These are phyloP conservation scores for Cliona cf. orientalis DNA, from an alignment of 37 sponge, comb jelly and placozoan species.

Conservation along the genomic window DNA sequence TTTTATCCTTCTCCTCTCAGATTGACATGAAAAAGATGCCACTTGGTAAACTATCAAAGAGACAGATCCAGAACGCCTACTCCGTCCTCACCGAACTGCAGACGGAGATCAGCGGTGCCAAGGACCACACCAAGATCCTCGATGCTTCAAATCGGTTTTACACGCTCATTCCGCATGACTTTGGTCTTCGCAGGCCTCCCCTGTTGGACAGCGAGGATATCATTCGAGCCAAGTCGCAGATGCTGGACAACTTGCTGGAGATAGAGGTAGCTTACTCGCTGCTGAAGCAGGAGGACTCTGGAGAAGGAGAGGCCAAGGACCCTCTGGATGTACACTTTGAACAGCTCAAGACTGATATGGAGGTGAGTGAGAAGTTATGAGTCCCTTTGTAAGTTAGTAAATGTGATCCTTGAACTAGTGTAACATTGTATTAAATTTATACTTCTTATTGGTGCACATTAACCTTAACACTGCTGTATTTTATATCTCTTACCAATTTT, in stretches of 20 bases:
- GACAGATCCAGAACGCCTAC: constrained; percentile 92
- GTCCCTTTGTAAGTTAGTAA: no score
- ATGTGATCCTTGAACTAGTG: no score
- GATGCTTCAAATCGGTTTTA: constrained; percentile 95
- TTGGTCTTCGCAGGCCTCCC: constrained; percentile 93
- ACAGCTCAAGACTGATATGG: constrained; percentile 90
- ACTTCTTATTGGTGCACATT: no score
- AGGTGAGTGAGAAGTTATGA: constrained; percentile 66
- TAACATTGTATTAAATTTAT: no score
- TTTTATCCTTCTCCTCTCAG: constrained; percentile 27
- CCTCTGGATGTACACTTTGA: constrained; percentile 88
- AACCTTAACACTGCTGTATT: no score
- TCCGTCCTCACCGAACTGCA: constrained; percentile 82
- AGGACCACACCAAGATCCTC: constrained; percentile 71
- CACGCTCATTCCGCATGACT: constrained; percentile 99
- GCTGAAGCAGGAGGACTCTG: constrained; percentile 57
- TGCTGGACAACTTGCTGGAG: constrained; percentile 96
- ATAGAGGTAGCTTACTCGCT: constrained; percentile 95
- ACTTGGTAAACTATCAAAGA: constrained; percentile 92
- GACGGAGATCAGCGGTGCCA: constrained; percentile 50
- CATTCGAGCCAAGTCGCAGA: constrained; percentile 86
- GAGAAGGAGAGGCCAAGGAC: constrained; percentile 64
- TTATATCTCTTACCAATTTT: no score
- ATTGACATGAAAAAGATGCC: constrained; percentile 99
- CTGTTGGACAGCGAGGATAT: constrained; percentile 81